A percentile compares a stretch with the other conserved stretches of the same genome.
phyloP scores from a whole-genome alignment of 2,113 vertebrate species.

The Smithornis capensis region DNA sequence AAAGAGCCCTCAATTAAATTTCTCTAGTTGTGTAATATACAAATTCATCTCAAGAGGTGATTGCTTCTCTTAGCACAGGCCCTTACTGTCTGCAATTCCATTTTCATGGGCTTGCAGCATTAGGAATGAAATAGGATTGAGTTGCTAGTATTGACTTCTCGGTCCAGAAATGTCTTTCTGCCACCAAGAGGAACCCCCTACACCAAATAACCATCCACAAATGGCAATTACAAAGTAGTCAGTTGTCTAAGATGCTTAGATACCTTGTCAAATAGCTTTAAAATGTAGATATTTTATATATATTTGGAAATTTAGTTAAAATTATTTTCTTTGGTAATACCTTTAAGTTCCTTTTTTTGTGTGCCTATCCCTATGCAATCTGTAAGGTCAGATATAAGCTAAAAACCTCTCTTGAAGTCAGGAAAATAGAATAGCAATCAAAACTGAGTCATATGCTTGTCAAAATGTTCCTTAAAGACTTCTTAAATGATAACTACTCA shows the following conservation, averaged over 20 bases:
- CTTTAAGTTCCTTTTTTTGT: not conserved
- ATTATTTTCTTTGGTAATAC: not conserved
- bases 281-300: not conserved
- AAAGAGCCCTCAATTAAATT: not conserved
- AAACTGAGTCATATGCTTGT: not conserved
- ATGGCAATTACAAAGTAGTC: not conserved
- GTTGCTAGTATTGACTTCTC: not conserved
- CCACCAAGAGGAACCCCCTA: not conserved
- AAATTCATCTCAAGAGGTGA: not conserved
- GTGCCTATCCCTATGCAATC: not conserved
- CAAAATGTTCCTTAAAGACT: not conserved
- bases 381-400: not conserved
- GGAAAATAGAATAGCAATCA: not conserved
- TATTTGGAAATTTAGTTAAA: not conserved
- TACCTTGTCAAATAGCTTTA: not conserved
- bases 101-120: not conserved
- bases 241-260: not conserved
- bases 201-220: not conserved
- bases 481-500: not conserved
- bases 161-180: not conserved
- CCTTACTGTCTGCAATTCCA: not conserved
- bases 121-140: not conserved
- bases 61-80: not conserved
- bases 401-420: not conserved
- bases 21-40: not conserved